Evolutionary conservation across 2,797 vertebrate species (phyloP).

Genomic region (Tamandua tetradactyla): DNA sequence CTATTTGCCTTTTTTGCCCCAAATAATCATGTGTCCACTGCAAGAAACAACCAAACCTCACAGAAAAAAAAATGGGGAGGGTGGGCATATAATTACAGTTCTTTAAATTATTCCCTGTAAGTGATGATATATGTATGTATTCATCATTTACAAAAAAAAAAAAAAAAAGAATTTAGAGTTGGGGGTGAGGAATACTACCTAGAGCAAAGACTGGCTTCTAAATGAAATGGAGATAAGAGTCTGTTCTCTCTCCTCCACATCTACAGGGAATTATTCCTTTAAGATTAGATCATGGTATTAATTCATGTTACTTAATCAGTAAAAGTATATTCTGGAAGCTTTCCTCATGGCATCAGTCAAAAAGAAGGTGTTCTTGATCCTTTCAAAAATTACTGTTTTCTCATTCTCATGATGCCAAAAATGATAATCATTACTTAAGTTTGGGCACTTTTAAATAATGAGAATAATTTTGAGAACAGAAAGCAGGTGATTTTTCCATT

Average conservation of each 20-base stretch:
- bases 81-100: neutral
- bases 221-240: constrained; percentile 38
- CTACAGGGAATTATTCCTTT: constrained; percentile 66
- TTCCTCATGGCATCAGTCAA: constrained; percentile 51
- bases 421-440: neutral
- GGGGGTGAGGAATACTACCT: constrained; percentile 44
- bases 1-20: neutral
- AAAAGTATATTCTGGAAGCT: constrained; percentile 53
- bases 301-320: constrained; percentile 64
- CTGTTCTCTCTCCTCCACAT: constrained; percentile 52
- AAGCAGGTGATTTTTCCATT: constrained; percentile 15
- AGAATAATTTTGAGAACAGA: constrained; percentile 38
- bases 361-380: constrained; percentile 48
- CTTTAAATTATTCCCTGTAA: constrained; percentile 29
- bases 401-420: constrained; percentile 51
- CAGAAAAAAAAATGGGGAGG: neutral
- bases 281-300: constrained; percentile 61
- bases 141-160: constrained; percentile 30
- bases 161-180: neutral
- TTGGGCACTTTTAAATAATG: constrained; percentile 20
- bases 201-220: constrained; percentile 42
- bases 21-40: neutral
- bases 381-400: constrained; percentile 43
- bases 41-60: constrained; percentile 49
- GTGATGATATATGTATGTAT: constrained; percentile 54